Evolutionary conservation across 1,140 invertebrate species (phyloP), one percentile per base, ranked within the genome.

Genomic region (Scaptomyza hsui): DNA sequence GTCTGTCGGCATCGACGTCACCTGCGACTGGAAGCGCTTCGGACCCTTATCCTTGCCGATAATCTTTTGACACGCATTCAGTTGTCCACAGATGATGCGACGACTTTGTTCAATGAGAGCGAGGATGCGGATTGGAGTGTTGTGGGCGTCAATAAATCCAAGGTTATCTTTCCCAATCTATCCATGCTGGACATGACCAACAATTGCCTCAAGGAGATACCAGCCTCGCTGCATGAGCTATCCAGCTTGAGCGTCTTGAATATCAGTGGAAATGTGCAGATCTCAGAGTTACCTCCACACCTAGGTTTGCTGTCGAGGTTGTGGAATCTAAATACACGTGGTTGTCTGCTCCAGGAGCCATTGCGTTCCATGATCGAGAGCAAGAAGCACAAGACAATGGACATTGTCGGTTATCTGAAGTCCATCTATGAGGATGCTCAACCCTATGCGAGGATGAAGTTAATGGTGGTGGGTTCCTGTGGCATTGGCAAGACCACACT

Each of bases 391-490:
- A 98, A 98, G 92, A 99, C 98, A 4, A 97, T 97, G 94, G 98
- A 99, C 90, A 96, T 99, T 35, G 95, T 99, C 32, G 97, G 97
- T 0, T 99, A 99, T 92, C 93, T 99, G 1, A 98, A 98, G 90
- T 96, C 95, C 0, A 95, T 97, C 45, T 92, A 97, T 45, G 96
- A 97, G 89, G 96, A 99, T 92, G 98, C 98, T 0, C 95, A 96
- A 89, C 96, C 97, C 0, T 99, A 99, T 92, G 96, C 97, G 4
- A 93, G 97, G 37, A 97, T 99, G 95, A 99, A 99, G 90, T 92
- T 99, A 2, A 99, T 99, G 98, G 95, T 99, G 45, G 98, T 99
- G 12, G 99, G 99, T 0, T 94, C 97, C 7, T 96, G 98, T 90
- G 97, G 97, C 10, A 97, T 97, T 61, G 93, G 98, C 0, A 99